phyloP scores from a whole-genome alignment of 2,113 vertebrate genomes.

The Mionectes macconnelli region DNA sequence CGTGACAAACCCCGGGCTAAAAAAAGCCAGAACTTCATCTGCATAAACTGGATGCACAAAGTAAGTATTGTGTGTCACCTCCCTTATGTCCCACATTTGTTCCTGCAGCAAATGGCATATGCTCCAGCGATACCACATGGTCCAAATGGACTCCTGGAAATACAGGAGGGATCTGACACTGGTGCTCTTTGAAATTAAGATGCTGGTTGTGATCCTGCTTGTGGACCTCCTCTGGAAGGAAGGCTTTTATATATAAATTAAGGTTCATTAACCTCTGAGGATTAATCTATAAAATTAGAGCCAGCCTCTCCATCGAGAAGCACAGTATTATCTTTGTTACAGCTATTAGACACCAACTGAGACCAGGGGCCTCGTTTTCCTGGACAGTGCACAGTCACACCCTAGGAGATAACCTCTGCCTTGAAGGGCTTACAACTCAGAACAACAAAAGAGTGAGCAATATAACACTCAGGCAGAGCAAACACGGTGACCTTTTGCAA shows the following conservation, averaged over 20 bases:
- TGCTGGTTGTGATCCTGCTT: not conserved
- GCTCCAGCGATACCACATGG: not conserved
- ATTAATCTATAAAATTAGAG: not conserved
- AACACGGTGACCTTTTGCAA: conserved; percentile 25
- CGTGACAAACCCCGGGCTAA: conserved; percentile 33
- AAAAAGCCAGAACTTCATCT: conserved; percentile 14
- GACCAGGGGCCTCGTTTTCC: not conserved
- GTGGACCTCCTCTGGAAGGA: not conserved
- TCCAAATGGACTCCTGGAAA: not conserved
- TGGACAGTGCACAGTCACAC: not conserved
- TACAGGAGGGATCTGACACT: not conserved
- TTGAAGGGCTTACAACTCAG: not conserved
- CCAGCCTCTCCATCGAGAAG: not conserved
- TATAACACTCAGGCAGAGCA: conserved; percentile 10
- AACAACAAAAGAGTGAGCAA: conserved; percentile 7
- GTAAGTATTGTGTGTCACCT: not conserved
- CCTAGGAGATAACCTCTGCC: not conserved
- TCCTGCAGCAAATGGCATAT: conserved; percentile 7
- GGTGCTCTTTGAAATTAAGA: not conserved
- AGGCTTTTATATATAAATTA: not conserved
- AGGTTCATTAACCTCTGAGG: not conserved
- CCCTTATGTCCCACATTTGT: conserved; percentile 27
- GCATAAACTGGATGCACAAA: conserved; percentile 4
- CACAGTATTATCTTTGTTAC: not conserved
- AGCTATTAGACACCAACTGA: not conserved